Evolutionary conservation across 2,888 invertebrate species (phyloP).

Genomic region (Philereme vetulata): DNA sequence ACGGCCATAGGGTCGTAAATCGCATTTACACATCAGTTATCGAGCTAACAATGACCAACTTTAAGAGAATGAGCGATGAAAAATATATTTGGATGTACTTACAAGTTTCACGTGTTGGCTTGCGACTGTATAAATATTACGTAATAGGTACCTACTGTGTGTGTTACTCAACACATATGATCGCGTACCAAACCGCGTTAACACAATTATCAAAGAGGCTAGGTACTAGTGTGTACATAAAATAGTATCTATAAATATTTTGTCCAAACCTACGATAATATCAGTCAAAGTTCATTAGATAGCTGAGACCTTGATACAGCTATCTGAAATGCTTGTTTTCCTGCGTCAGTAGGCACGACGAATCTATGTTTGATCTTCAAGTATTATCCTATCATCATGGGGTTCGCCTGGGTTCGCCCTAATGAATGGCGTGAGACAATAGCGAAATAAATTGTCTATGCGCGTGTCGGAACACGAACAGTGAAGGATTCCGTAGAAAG

Average conservation of each 20-base stretch:
- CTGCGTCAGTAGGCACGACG: conserved; percentile 14
- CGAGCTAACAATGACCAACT: no score
- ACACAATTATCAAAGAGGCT: conserved; percentile 46
- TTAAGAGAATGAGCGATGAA: no score
- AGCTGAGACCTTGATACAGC: conserved; percentile 56
- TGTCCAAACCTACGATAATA: conserved; percentile 59
- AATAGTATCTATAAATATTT: conserved; percentile 67
- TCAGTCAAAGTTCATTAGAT: conserved; percentile 69
- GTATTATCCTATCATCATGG: not conserved
- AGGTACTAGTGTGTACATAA: conserved; percentile 42
- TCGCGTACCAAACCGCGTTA: conserved; percentile 53
- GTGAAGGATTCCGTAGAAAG: no score
- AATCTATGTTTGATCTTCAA: conserved; percentile 11
- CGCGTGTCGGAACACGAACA: no score
- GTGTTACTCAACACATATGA: conserved; percentile 31
- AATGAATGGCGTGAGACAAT: no score
- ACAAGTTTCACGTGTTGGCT: not conserved
- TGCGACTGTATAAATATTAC: conserved; percentile 43
- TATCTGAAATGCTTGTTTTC: conserved; percentile 30
- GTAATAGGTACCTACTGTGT: conserved; percentile 34
- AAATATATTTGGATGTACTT: no score
- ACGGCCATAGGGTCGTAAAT: no score
- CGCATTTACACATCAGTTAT: no score
- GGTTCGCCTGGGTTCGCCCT: no score
- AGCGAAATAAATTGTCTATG: no score